Evolutionary conservation across 2,113 vertebrate genomes (phyloP), one percentile per base, ranked within the genome.

Genomic region (Orientallactaga bullata): DNA sequence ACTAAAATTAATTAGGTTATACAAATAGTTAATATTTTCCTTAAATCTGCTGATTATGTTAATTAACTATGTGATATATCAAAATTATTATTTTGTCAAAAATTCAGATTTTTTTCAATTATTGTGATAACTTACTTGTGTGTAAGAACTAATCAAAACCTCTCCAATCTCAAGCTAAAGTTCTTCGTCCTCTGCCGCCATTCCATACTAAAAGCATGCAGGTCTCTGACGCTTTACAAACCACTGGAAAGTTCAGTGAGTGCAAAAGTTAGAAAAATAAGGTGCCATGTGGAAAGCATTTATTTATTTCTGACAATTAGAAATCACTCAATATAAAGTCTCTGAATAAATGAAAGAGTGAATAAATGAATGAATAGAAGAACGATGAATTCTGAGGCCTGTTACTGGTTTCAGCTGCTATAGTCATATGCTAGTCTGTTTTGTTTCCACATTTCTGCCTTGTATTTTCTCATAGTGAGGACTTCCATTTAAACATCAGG

Each of bases 31-130:
- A 85, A 28, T 26, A 68, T 91, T 69, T 85, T 80, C 37, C 63
- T 92, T 80, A 96, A 90, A 63, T 73, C 15, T 80, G 1, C 35
- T 90, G 81, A 42, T 80, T 79, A 88, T 93, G 24, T 71, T 69
- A 66, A 10, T 61, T 92, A 71, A 15, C 15, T n/a, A 55, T 7
- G 9, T 72, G 2, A 24, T 68, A 0, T 58, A 60, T 28, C 10
- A 87, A 81, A n/a, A 35, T 66, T 37, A 92, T 39, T 77, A n/a
- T 74, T 94, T 88, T 82, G 65, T 69, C 24, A 28, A 89, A 65
- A 85, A 88, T 58, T 17, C 10, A 37, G 6, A 63, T 42, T 18
- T 20, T 78, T 20, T 78, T 79, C 35, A 88, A 8, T n/a, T 76
- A 55, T 37, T 83, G 2, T 47, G 80, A 73, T 84, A 72, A 83